A percentile compares a stretch with the other conserved stretches of the same genome.
phyloP scores from a whole-genome alignment of 2,888 invertebrate genomes.

The Ethmia dodecea region DNA sequence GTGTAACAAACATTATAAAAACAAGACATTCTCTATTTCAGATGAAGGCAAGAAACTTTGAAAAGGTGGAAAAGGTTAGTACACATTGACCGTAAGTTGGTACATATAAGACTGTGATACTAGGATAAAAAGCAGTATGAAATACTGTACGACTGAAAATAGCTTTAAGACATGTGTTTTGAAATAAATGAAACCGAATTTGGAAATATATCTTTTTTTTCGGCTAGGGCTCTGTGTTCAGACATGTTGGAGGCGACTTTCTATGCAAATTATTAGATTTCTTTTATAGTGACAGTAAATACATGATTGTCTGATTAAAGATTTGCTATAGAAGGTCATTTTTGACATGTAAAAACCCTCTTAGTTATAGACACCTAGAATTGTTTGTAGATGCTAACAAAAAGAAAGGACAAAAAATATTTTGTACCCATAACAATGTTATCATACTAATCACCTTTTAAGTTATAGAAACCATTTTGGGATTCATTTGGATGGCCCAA shows the following conservation, averaged over 20 bases:
- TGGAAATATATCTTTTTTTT: slow-evolving; percentile 56
- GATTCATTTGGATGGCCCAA: no score
- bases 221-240: slow-evolving; percentile 71
- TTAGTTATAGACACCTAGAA: no score
- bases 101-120: slow-evolving; percentile 11
- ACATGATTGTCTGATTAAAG: slow-evolving; percentile 1
- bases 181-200: slow-evolving; percentile 48
- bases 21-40: slow-evolving; percentile 81
- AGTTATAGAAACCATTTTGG: no score
- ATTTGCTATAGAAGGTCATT: slow-evolving; percentile 54
- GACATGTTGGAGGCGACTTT: slow-evolving; percentile 70
- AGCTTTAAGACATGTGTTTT: slow-evolving; percentile 38
- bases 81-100: slow-evolving; percentile 35
- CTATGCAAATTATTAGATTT: slow-evolving; percentile 24
- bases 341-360: slow-evolving; percentile 61
- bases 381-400: no score
- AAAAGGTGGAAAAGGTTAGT: slow-evolving; percentile 98
- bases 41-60: slow-evolving; percentile 98
- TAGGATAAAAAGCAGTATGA: neutral
- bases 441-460: no score
- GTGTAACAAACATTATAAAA: no score
- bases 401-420: no score
- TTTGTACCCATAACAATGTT: no score
- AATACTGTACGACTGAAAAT: slow-evolving; percentile 14
- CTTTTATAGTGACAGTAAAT: neutral